Conservation (phyloP, 1,140 invertebrate genomes). For the Kradibia gibbosae region DNA sequence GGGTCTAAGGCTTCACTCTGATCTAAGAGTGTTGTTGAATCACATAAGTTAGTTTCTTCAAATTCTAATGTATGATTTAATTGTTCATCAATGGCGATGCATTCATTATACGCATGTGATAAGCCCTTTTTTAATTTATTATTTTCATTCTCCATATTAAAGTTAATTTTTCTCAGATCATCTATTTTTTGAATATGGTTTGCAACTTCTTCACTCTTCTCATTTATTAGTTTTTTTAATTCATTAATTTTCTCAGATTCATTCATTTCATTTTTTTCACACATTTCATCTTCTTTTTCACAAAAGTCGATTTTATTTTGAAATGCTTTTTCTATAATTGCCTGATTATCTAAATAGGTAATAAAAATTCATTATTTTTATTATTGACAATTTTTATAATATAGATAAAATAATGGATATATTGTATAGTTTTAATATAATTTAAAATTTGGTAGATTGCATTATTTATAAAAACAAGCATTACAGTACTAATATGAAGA, state of each 20-base stretch:
- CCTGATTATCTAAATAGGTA: slow-evolving; percentile 60
- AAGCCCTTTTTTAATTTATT: slow-evolving; percentile 76
- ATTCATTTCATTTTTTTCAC: slow-evolving; percentile 55
- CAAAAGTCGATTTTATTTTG: slow-evolving; percentile 57
- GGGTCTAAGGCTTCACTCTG: slow-evolving; percentile 5
- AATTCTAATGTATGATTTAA: slow-evolving; percentile 73
- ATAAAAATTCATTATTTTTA: slow-evolving; percentile 6
- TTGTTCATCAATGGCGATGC: slow-evolving; percentile 75
- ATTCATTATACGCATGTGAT: slow-evolving; percentile 76
- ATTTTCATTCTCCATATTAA: slow-evolving; percentile 75
- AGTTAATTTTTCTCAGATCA: slow-evolving; percentile 76
- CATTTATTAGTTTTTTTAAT: slow-evolving; percentile 53
- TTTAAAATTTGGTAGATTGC: too few relatives aligned
- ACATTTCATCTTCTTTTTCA: slow-evolving; percentile 60
- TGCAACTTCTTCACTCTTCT: slow-evolving; percentile 70
- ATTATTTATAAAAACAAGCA: too few relatives aligned
- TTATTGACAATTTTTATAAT: neutral
- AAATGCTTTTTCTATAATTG: slow-evolving; percentile 61
- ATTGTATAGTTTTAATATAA: too few relatives aligned
- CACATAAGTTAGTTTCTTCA: slow-evolving; percentile 69
- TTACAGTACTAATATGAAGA: too few relatives aligned
- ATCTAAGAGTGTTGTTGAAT: slow-evolving; percentile 53
- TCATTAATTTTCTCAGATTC: slow-evolving; percentile 58
- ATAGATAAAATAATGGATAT: neutral
- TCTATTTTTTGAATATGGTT: slow-evolving; percentile 76